phyloP scores from a whole-genome alignment of 2,797 vertebrate genomes.

The Allobates femoralis region DNA sequence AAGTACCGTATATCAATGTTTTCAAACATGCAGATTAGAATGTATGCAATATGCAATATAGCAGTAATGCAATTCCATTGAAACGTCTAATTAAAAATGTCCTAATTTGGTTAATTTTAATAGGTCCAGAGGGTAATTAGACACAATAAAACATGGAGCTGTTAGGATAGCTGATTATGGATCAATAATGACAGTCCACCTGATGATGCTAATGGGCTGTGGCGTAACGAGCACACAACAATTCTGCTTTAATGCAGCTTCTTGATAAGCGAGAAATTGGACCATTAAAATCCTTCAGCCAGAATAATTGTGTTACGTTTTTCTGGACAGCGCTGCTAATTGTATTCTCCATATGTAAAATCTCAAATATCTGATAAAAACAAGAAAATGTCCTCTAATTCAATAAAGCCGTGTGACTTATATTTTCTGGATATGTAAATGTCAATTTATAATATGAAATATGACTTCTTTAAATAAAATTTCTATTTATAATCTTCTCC shows the following conservation, averaged over 20 bases:
- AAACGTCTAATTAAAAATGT: slow-evolving; percentile 35
- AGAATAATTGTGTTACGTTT: slow-evolving; percentile 26
- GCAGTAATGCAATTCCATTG: not conserved
- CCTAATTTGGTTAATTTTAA: slow-evolving; percentile 40
- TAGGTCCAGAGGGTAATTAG: not conserved
- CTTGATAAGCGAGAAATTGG: slow-evolving; percentile 39
- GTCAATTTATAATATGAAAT: too few species aligned
- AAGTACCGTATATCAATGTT: not conserved
- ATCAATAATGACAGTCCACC: slow-evolving; percentile 26
- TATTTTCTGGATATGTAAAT: not conserved
- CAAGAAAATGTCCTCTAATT: slow-evolving; percentile 4
- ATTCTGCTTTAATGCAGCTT: not conserved
- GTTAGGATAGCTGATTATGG: slow-evolving; percentile 30
- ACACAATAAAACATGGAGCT: slow-evolving; percentile 22
- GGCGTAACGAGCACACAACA: not conserved
- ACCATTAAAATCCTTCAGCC: slow-evolving; percentile 24
- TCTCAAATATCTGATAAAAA: not conserved
- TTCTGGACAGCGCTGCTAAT: not conserved
- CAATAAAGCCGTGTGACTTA: not conserved
- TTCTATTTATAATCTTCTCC: too few species aligned
- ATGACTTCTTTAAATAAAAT: too few species aligned
- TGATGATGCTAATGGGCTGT: slow-evolving; percentile 24
- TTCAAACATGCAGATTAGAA: not conserved
- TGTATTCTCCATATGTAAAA: slow-evolving; percentile 33
- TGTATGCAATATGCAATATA: not conserved